Evolutionary conservation across 2,888 invertebrate genomes (phyloP).

Genomic region (Eupithecia abbreviata): DNA sequence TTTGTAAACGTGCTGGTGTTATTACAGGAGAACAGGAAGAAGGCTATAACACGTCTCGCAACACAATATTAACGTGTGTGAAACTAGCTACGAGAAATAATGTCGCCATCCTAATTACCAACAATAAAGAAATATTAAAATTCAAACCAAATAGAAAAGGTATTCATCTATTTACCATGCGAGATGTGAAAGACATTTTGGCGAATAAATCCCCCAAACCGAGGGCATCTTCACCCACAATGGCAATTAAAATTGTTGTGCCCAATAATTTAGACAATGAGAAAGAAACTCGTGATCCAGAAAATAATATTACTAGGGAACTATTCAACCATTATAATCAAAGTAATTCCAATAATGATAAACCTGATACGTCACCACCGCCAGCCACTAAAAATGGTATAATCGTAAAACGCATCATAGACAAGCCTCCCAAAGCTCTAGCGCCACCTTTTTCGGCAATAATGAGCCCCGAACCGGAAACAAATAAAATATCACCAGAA

Average conservation of each 20-base stretch:
- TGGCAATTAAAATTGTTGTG: slow-evolving; percentile 31
- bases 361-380: not conserved
- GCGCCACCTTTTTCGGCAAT: not conserved
- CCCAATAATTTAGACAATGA: slow-evolving; percentile 21
- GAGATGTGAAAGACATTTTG: slow-evolving; percentile 32
- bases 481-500: not conserved
- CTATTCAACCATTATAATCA: not conserved
- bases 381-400: not conserved
- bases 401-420: not conserved
- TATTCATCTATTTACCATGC: slow-evolving; percentile 34
- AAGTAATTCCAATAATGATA: not conserved
- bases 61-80: slow-evolving; percentile 35
- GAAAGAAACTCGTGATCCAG: not conserved
- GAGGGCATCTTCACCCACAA: slow-evolving; percentile 24
- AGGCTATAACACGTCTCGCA: slow-evolving; percentile 7
- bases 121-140: slow-evolving; percentile 18
- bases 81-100: slow-evolving; percentile 25
- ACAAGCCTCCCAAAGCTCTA: not conserved
- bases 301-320: not conserved
- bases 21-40: slow-evolving; percentile 33
- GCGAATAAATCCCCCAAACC: slow-evolving; percentile 2
- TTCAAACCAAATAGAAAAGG: slow-evolving; percentile 16
- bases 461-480: not conserved
- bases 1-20: not conserved
- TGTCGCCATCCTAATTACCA: slow-evolving; percentile 40